These are phyloP conservation scores for Eulemur rubriventer DNA, from an alignment of 2,797 vertebrate genomes.

Conservation along the genomic window DNA sequence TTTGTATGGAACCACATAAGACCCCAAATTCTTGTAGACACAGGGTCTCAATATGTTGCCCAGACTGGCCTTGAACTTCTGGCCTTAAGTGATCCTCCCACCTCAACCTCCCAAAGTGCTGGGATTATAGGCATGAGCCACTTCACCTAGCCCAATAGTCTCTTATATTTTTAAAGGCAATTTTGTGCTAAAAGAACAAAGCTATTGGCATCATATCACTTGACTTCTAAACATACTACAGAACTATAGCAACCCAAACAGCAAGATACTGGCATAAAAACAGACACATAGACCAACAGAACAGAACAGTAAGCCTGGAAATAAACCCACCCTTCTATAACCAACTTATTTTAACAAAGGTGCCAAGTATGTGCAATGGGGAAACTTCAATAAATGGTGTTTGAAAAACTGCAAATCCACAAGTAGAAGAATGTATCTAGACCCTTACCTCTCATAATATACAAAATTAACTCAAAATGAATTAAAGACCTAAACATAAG, in stretches of 20 bases:
- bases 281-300: not conserved
- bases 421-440: not conserved
- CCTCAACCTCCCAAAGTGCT: not conserved
- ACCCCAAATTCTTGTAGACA: not conserved
- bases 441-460: not conserved
- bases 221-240: not conserved
- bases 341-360: not conserved
- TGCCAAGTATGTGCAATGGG: not conserved
- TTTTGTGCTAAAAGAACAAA: not conserved
- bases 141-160: not conserved
- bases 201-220: not conserved
- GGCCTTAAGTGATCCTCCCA: not conserved
- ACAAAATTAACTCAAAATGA: not conserved
- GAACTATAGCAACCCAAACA: not conserved
- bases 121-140: not conserved
- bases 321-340: not conserved
- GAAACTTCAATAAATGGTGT: not conserved
- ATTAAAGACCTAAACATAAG: not conserved
- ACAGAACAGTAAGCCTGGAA: not conserved
- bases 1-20: not conserved
- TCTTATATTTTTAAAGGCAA: not conserved
- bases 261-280: not conserved
- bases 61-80: not conserved
- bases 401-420: not conserved
- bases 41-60: not conserved